A percentile compares a stretch with the other conserved stretches of the same genome.
phyloP scores from a whole-genome alignment of 2,888 invertebrate genomes.

The Melinopterus prodromus region DNA sequence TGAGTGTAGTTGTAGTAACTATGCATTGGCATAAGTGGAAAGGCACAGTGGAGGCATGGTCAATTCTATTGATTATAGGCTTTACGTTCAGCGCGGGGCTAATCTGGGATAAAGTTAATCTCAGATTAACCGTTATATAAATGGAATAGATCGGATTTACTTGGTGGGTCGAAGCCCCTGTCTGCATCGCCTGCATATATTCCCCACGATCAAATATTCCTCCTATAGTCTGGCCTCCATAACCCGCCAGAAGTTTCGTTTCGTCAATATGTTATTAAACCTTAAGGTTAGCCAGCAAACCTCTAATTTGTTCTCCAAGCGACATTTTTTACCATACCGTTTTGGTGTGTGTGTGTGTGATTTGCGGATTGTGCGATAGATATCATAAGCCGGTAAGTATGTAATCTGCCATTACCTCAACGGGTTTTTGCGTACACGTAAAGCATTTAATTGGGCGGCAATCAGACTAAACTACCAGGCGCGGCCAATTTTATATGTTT shows the following conservation, averaged over 20 bases:
- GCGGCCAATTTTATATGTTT: not conserved
- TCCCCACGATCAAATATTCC: not conserved
- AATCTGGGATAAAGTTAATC: conserved; percentile 56
- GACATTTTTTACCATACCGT: not conserved
- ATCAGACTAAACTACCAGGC: not conserved
- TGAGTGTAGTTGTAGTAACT: not conserved
- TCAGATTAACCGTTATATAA: conserved; percentile 53
- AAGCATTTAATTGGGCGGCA: not conserved
- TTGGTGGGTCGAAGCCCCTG: conserved; percentile 35
- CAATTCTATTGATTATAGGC: conserved; percentile 37
- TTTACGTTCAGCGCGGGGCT: conserved; percentile 43
- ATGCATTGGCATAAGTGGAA: not conserved
- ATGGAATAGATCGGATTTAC: conserved; percentile 46
- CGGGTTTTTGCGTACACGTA: not conserved
- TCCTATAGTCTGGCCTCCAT: not conserved
- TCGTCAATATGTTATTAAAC: conserved; percentile 9
- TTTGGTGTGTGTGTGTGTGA: too few species aligned
- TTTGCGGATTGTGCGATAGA: not conserved
- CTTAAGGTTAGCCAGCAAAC: not conserved
- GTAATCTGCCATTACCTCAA: not conserved
- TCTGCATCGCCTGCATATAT: conserved; percentile 30
- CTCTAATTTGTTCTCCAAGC: not conserved
- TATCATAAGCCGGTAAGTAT: not conserved
- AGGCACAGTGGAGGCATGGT: conserved; percentile 27
- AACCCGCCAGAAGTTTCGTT: not conserved